Conservation (phyloP, 2,113 vertebrate genomes). For the Oreochromis niloticus region DNA sequence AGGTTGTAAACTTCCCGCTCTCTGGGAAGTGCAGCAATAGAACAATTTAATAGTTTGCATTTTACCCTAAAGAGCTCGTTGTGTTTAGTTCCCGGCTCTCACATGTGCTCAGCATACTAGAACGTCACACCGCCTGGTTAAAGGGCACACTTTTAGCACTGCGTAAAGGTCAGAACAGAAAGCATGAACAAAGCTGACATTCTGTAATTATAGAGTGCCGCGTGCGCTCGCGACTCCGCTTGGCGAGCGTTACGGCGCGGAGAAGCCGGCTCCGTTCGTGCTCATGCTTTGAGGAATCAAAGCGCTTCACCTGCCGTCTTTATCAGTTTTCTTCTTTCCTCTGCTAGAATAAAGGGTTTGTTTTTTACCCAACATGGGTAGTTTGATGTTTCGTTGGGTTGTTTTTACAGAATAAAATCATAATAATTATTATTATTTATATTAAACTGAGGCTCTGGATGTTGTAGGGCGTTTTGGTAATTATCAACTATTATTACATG, state of each 20-base stretch:
- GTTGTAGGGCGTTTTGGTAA: neutral
- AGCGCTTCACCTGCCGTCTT: neutral
- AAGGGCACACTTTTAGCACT: conserved; percentile 45
- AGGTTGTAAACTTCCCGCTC: conserved; percentile 1
- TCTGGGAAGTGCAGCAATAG: neutral
- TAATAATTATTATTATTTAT: neutral
- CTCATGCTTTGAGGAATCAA: neutral
- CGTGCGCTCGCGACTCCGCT: neutral
- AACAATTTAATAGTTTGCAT: conserved; percentile 23
- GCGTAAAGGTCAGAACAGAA: conserved; percentile 62
- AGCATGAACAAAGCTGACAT: conserved; percentile 60
- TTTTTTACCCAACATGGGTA: neutral
- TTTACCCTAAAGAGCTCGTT: neutral
- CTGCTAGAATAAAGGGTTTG: neutral
- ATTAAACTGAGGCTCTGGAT: neutral
- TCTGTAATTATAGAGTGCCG: conserved; percentile 50
- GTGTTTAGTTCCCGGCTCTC: neutral
- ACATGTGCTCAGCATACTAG: neutral
- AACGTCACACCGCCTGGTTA: conserved; percentile 22
- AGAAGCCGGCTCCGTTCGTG: neutral
- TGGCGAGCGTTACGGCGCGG: neutral
- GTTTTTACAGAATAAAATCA: neutral
- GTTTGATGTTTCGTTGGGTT: neutral
- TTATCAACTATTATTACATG: neutral
- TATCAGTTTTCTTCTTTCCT: neutral